A percentile compares a stretch with the other conserved stretches of the same genome.
Evolutionary conservation across 2,797 vertebrate species (phyloP).

Genomic region (Macropodus opercularis): DNA sequence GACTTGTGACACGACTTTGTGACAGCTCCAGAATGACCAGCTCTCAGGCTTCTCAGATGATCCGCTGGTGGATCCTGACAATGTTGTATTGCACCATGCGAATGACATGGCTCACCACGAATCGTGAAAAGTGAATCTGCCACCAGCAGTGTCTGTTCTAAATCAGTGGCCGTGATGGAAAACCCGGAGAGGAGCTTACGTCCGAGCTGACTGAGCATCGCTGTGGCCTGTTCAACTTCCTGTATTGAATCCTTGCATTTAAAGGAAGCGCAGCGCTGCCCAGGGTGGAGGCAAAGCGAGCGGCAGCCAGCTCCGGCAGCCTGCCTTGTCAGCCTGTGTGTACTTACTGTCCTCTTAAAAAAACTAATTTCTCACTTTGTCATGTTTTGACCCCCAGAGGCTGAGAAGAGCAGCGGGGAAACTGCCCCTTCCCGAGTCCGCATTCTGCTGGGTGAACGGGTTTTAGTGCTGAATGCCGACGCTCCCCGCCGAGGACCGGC

Average conservation of each 20-base stretch:
- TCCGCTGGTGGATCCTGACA: too few relatives aligned
- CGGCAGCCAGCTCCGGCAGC: slow-evolving; percentile 9
- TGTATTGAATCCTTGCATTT: neutral
- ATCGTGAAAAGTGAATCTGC: too few relatives aligned
- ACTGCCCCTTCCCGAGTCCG: slow-evolving; percentile 12
- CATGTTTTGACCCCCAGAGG: slow-evolving; percentile 37
- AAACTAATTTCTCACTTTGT: slow-evolving; percentile 41
- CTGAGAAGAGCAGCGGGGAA: slow-evolving; percentile 43
- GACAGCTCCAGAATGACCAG: too few relatives aligned
- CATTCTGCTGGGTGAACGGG: slow-evolving; percentile 34
- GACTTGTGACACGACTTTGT: too few relatives aligned
- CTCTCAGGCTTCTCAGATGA: too few relatives aligned
- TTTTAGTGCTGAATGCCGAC: slow-evolving; percentile 29
- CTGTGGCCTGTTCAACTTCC: neutral
- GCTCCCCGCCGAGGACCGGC: slow-evolving; percentile 39
- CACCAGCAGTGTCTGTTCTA: too few relatives aligned
- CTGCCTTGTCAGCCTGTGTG: slow-evolving; percentile 21
- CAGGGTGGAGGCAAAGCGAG: neutral
- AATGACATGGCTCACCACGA: too few relatives aligned
- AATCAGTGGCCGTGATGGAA: too few relatives aligned
- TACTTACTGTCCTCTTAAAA: slow-evolving; percentile 37
- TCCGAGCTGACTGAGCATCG: neutral
- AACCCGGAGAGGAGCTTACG: too few relatives aligned
- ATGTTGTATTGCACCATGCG: too few relatives aligned
- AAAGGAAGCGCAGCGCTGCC: neutral